Base-by-base conservation (phyloP, 1,140 invertebrate genomes). In the Parapsyche elsis region DNA sequence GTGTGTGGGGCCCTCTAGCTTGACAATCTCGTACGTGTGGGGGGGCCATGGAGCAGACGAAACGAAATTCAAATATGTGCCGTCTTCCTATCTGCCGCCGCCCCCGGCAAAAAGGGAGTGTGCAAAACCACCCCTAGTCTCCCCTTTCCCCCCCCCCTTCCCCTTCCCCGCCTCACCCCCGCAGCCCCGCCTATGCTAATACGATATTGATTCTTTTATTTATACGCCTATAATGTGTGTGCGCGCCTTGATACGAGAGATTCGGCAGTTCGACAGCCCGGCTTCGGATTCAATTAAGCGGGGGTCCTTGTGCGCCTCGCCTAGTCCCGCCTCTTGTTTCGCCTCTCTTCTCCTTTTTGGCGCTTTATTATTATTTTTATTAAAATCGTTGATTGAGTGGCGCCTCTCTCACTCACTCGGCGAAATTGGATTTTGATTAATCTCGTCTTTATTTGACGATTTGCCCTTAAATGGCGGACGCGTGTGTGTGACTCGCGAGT, bases 181-280 rank as follows among this genome's bases (percentile, higher is more conserved):
- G 9, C 71, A 75, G 30, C 59, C 70, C 53, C 82, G 78, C 71
- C 77, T 83, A 83, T 83, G 82, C 82, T 83, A 83, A 83, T 83
- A 83, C 82, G 82, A 83, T 83, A 83, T 83, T 83, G 82, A 83
- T 83, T 83, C 82, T 81, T 83, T 83, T 83, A 83, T 83, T 83
- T 83, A 81, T 83, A 83, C 78, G 82, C 78, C 80, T 83, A 78
- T 82, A 80, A 82, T 82, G 75, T 82, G 71, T 74, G 64, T 67
- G 64, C 64, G 19, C 64, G 75, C 78, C n/a, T 82, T 73, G 81
- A 82, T 82, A 80, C 78, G 78, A 76, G 74, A 80, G 71, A 79
- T 67, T 75, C 49, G n/a, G 45, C 45, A 78, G 74, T 80, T 80
- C 77, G 80, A 64, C 75, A 79, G 73, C 67, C 61, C 77, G 81